Base-by-base conservation (phyloP, 2,797 vertebrate species). In the Clarias pachynema region DNA sequence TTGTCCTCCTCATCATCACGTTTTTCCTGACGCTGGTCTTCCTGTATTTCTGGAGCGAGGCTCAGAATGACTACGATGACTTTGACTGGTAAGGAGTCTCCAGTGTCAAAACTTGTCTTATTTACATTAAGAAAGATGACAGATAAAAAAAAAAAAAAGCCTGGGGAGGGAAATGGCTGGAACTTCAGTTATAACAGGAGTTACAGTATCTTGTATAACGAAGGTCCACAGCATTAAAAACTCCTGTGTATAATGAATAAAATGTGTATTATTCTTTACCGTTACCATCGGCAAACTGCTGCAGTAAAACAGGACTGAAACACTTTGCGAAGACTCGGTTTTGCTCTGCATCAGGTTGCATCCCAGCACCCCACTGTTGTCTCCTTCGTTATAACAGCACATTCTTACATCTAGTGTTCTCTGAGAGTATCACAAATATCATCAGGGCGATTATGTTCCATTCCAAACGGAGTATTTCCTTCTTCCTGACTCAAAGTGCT, bases 41-140 rank as follows among this genome's bases (percentile, higher is more conserved):
- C 84, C 92, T 99, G 34, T 97, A 97, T 89, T 93, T 96, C 85
- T 98, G 97, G 97, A 90, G 93, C 40, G 95, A 97, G 93, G 96
- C 96, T 0, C 95, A 96, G 94, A 99, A 99, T 10, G 97, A 99
- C 92, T 98, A 97, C 93, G 93, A 95, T 5, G 93, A 95, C 91
- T 97, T 98, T 90, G 96, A 99, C 91, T 98, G 97, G 97, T 99
- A 88, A 92, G 22, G 34, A 44, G 69, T 22, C 66, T 69, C 31
- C 18, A 69, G 66, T 37, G 66, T 69, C 16, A 69, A 53, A 53
- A 53, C 49, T 20, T 34, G 12, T 29, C 26, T 66, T 31, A 66
- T 31, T 16, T 29, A 29, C 26, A 16, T 31, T 5, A 31, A 16
- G 15, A 16, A 31, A 66, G 4, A 15, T 49, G 44, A 49, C 0